Percentiles rank a stretch among this genome's conserved stretches.
Evolutionary conservation across 2,113 vertebrate genomes (phyloP).

Genomic region (Spea bombifrons): DNA sequence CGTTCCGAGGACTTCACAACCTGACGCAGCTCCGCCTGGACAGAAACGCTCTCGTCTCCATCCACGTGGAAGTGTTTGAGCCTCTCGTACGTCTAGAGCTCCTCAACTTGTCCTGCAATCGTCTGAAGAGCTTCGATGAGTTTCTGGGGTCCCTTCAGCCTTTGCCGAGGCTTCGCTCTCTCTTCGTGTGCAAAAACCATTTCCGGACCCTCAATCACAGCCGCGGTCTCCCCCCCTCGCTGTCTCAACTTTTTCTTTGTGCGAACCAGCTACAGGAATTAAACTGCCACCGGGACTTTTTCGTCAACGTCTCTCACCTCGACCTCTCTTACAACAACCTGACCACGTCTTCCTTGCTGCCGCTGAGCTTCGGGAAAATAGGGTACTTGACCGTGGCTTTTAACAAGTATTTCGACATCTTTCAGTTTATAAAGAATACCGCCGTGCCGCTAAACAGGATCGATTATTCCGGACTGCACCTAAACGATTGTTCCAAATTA

Average conservation of each 20-base stretch:
- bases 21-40: conserved; percentile 59
- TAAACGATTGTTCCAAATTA: conserved; percentile 42
- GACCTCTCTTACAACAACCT: conserved; percentile 69
- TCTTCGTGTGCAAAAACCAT: conserved; percentile 70
- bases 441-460: conserved; percentile 55
- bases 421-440: conserved; percentile 58
- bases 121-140: conserved; percentile 57
- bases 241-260: conserved; percentile 59
- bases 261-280: conserved; percentile 63
- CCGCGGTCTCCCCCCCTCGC: conserved; percentile 53
- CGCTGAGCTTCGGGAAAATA: conserved; percentile 55
- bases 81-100: conserved; percentile 47
- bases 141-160: conserved; percentile 58
- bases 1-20: conserved; percentile 59
- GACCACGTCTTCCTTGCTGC: conserved; percentile 52
- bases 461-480: conserved; percentile 65
- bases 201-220: conserved; percentile 59
- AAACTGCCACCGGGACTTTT: conserved; percentile 52
- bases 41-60: conserved; percentile 55
- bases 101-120: conserved; percentile 59
- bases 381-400: conserved; percentile 56
- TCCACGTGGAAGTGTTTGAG: conserved; percentile 57
- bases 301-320: conserved; percentile 52
- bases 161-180: conserved; percentile 50
- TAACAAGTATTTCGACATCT: conserved; percentile 56